Base-by-base conservation (phyloP, 2,797 vertebrate species). In the Poecilia velifera region DNA sequence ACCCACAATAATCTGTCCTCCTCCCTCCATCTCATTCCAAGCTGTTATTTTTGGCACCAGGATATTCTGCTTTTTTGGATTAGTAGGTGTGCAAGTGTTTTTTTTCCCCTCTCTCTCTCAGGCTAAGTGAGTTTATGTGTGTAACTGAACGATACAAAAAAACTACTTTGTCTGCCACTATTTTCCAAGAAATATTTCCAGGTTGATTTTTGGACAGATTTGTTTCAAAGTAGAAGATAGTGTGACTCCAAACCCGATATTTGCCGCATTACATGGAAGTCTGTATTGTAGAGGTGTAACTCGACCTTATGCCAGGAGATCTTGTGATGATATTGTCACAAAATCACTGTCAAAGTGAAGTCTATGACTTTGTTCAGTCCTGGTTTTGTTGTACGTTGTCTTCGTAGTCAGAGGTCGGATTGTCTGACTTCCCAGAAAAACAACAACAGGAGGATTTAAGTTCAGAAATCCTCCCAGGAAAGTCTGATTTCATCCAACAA, bases 21-120 rank as follows among this genome's bases (percentile, higher is more conserved):
- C 90, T 93, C 89, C 87, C 79, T 93, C 94, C 92, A 96, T 95
- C 94, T 94, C 94, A 94, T 95, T 89, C 86, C 91, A 86, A 93
- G 91, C 78, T 91, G 93, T 93, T 96, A 96, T 95, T 95, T 96
- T 94, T 95, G 95, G 95, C 93, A 88, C 76, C 79, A 66, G 88
- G 92, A 90, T 71, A 71, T 85, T 88, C 88, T 89, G 90, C 84
- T 86, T 92, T 93, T 92, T 92, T 92, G 93, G 94, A 95, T 96
- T 95, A 95, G 93, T 88, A 93, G 91, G 89, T 93, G 90, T 93
- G 91, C 83, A 86, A 86, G 76, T 79, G 78, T 75, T 77, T 80
- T 72, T 74, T 41, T 2, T 28, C 31, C 36, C 70, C n/a, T 47
- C 64, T 76, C 22, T 68, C 71, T 77, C 76, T 57, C 46, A 6